Evolutionary conservation across 2,797 vertebrate genomes (phyloP), one percentile per base, ranked within the genome.

Genomic region (Setipinna tenuifilis): DNA sequence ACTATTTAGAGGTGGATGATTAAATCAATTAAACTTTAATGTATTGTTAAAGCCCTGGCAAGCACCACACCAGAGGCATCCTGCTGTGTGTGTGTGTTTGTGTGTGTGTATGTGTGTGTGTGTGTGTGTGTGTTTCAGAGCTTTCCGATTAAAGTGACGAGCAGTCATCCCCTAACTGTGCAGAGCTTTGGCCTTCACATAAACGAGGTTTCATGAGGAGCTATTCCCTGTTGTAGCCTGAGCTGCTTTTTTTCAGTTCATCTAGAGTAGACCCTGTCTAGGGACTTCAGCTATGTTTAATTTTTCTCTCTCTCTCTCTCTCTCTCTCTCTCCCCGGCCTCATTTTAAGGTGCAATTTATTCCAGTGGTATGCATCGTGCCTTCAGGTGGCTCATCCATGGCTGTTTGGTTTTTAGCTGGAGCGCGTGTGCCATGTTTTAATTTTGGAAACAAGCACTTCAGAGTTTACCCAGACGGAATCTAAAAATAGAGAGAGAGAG

Each of bases 21-120:
- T 80, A 86, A 86, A 86, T 90, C 58, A 85, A 78, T 90, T 87
- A 78, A 85, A 87, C 25, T 84, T 87, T 86, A 87, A 88, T 89
- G 83, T 88, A 86, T 84, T 89, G 85, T 85, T 88, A 84, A 84
- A 84, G 87, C 28, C 50, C 23, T 21, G 65, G 10, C 87, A 84
- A 88, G 85, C 89, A 35, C 16, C 12, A 5, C 50, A 54, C 19
- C 44, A 48, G 58, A 84, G 50, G 31, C n/a, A 71, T 85, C 28
- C 71, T 59, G 48, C 41, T 84, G 50, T 87, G n/a, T 78, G 61
- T 41, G 44, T 59, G n/a, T 87, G 44, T 62, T n/a, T 28, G 23
- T 54, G 23, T 82, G 31, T 85, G 61, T 59, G 59, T 82, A 5
- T 50, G 80, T 54, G 80, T 71, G 46, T 84, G 48, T 71, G 6